Percentiles rank a stretch among this genome's conserved stretches.
These are phyloP conservation scores for Paralvinella palmiformis DNA, from an alignment of 1,140 invertebrate species.

Conservation along the genomic window DNA sequence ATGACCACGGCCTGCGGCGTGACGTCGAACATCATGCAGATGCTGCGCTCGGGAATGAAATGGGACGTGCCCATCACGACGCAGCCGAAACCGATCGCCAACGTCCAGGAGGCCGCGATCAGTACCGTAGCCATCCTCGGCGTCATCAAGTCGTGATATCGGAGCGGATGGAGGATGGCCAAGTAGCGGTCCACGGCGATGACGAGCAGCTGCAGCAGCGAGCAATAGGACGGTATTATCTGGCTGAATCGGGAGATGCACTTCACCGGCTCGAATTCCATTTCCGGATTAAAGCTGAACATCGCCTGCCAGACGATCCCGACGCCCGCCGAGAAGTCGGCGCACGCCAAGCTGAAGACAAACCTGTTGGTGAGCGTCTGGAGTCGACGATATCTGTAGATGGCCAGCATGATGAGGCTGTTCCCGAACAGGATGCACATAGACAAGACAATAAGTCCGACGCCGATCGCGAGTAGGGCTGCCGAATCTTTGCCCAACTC, in stretches of 20 bases:
- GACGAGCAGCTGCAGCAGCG: not conserved
- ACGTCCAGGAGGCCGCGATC: not conserved
- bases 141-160: not conserved
- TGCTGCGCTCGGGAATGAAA: too few relatives aligned
- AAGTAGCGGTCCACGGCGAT: not conserved
- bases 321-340: not conserved
- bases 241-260: not conserved
- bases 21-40: too few relatives aligned
- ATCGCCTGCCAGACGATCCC: not conserved
- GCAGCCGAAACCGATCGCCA: not conserved
- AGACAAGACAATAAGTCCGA: too few relatives aligned
- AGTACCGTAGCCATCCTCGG: not conserved
- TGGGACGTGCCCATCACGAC: too few relatives aligned
- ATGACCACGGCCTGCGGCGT: too few relatives aligned
- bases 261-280: not conserved
- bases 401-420: too few relatives aligned
- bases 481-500: too few relatives aligned
- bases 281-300: not conserved
- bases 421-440: too few relatives aligned
- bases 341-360: not conserved
- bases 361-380: too few relatives aligned
- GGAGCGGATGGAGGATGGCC: not conserved
- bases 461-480: too few relatives aligned
- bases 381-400: too few relatives aligned
- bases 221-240: not conserved